Evolutionary conservation across 92 coral and sea anemone species (phyloP), one percentile per base, ranked within the genome.

Genomic region (Zoanthus sansibaricus): DNA sequence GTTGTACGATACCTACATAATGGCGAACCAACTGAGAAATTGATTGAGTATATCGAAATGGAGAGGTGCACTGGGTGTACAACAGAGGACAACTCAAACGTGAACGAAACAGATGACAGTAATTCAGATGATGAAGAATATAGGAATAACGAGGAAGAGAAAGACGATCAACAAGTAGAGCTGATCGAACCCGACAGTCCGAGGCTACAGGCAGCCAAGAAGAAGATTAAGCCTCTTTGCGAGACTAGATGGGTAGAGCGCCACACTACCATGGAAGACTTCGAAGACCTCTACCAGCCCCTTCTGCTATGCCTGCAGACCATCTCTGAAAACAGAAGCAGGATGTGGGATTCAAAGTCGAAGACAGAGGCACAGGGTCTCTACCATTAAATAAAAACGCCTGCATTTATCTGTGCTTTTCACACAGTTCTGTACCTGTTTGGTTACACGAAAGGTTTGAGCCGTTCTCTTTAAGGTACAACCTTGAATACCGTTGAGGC

Each of bases 231-330:
- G 25, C 25, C 25, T 25, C 91, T 92, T 56, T 92, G 92, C 51
- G 88, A 89, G 75, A 92, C 94, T 79, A 77, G 92, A 77, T 86
- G 88, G 94, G 25, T 91, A 75, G 94, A 91, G 62, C 89, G 87
- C 71, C 87, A 88, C 69, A 91, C 87, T 89, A 88, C 83, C 87
- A 88, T 84, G 91, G 82, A 89, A 89, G 90, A 82, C 86, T 89
- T 92, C 61, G 91, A 86, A 73, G 90, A 90, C 85, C 85, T 78
- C n/a, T 90, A 78, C 86, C 64, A 89, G 64, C 71, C 89, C 30
- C 82, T 89, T 44, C 82, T 86, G 78, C 46, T 80, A 18, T 86
- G 90, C 56, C 79, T 90, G 75, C 87, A 90, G 46, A 90, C 70
- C 48, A 86, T 86, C 54, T 86, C 52, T 31, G 84, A 47, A 44